Percentiles rank a stretch among this genome's conserved stretches.
These are phyloP conservation scores for Potorous gilbertii DNA, from an alignment of 2,797 vertebrate genomes.

Conservation along the genomic window DNA sequence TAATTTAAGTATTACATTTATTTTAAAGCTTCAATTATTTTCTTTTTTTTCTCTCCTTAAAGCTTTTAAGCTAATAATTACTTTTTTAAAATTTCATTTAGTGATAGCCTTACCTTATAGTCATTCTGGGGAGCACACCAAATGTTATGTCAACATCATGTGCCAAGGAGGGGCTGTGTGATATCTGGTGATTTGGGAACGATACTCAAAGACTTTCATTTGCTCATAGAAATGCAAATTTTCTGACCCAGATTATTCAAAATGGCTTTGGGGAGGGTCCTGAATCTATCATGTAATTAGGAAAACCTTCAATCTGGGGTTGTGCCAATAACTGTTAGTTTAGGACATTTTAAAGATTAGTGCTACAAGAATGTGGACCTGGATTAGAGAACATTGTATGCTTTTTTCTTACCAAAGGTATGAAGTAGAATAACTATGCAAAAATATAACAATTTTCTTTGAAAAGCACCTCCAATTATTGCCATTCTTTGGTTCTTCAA, in stretches of 20 bases:
- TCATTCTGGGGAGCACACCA: neutral
- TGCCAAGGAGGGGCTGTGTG: neutral
- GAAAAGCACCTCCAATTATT: neutral
- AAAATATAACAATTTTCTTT: neutral
- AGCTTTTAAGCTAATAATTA: slow-evolving; percentile 10
- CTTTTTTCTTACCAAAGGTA: neutral
- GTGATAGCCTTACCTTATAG: neutral
- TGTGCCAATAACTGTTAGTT: neutral
- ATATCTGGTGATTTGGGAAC: neutral
- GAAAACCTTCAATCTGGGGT: neutral
- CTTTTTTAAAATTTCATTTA: slow-evolving; percentile 30
- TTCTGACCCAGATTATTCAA: neutral
- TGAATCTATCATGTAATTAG: neutral
- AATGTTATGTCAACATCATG: slow-evolving; percentile 14
- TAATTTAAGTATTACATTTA: slow-evolving; percentile 26
- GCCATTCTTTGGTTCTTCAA: neutral
- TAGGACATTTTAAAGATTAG: neutral
- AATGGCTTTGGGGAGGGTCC: neutral
- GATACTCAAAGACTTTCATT: neutral
- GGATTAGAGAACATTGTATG: neutral
- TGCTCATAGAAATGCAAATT: neutral
- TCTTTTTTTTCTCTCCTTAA: slow-evolving; percentile 33
- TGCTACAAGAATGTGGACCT: neutral
- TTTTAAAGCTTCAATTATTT: slow-evolving; percentile 56
- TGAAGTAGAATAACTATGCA: neutral